Evolutionary conservation across 2,888 invertebrate species (phyloP).

Genomic region (Laothoe populi): DNA sequence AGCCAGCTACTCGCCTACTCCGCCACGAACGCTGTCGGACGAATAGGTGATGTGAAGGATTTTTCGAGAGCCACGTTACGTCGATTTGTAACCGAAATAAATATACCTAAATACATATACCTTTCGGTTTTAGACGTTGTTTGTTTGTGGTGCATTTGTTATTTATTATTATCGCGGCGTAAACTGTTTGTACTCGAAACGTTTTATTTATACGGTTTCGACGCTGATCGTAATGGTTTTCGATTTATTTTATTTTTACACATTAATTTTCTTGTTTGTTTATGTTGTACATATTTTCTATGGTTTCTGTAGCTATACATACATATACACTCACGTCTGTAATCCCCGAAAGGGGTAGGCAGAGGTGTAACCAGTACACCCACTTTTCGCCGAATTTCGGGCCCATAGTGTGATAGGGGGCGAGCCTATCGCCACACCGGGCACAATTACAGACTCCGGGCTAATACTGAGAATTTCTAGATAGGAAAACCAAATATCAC

Average conservation of each 20-base stretch:
- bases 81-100: background rate
- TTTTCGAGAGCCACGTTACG: background rate
- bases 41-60: conserved; percentile 17
- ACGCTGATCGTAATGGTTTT: conserved; percentile 28
- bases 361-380: too few relatives aligned
- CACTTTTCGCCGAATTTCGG: too few relatives aligned
- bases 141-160: conserved; percentile 23
- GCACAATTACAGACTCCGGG: too few relatives aligned
- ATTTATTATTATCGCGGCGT: conserved; percentile 26
- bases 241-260: conserved; percentile 22
- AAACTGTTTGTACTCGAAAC: conserved; percentile 16
- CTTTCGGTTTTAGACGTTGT: conserved; percentile 18
- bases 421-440: too few relatives aligned
- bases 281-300: conserved; percentile 9
- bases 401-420: too few relatives aligned
- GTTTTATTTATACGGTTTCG: conserved; percentile 22
- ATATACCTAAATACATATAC: conserved; percentile 17
- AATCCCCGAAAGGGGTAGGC: too few relatives aligned
- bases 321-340: too few relatives aligned
- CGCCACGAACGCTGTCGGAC: too few relatives aligned
- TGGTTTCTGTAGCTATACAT: background rate
- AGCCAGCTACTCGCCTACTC: too few relatives aligned
- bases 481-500: too few relatives aligned
- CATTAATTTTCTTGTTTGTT: conserved; percentile 17
- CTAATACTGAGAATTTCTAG: too few relatives aligned